phyloP scores from a whole-genome alignment of 2,888 invertebrate genomes.

The Trachelus stipa region DNA sequence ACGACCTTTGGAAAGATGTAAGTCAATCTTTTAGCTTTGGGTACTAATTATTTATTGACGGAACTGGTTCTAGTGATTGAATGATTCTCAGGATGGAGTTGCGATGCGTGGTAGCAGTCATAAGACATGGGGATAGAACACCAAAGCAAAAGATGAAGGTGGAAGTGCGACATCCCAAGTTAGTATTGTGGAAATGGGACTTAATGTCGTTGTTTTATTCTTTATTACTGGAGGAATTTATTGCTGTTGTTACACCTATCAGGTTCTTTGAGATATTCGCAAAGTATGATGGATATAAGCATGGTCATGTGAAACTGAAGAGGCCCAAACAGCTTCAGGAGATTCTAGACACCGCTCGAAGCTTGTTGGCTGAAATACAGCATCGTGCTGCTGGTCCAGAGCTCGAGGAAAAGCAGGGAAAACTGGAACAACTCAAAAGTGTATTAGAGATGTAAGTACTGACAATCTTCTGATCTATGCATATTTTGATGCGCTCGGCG shows the following conservation, averaged over 20 bases:
- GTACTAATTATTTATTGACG: background rate
- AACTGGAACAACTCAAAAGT: slow-evolving; percentile 96
- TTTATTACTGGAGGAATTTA: slow-evolving; percentile 14
- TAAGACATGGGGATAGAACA: slow-evolving; percentile 97
- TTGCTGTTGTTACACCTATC: slow-evolving; percentile 31
- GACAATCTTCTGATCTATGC: background rate
- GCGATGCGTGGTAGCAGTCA: slow-evolving; percentile 96
- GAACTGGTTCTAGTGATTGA: background rate
- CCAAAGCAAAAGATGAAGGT: slow-evolving; percentile 99
- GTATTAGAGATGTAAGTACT: slow-evolving; percentile 96
- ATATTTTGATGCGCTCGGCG: slow-evolving; percentile 8
- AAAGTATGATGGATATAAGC: slow-evolving; percentile 95
- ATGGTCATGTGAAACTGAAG: slow-evolving; percentile 97
- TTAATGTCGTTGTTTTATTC: slow-evolving; percentile 12
- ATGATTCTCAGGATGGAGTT: slow-evolving; percentile 75
- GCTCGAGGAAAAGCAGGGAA: slow-evolving; percentile 96
- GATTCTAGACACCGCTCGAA: slow-evolving; percentile 95
- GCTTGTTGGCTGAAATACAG: slow-evolving; percentile 89
- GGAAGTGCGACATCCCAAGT: slow-evolving; percentile 96
- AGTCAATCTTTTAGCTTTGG: slow-evolving; percentile 27
- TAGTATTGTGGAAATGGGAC: slow-evolving; percentile 46
- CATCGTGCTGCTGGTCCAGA: slow-evolving; percentile 89
- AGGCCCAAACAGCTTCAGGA: slow-evolving; percentile 97
- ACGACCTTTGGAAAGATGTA: slow-evolving; percentile 98
- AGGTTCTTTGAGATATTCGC: slow-evolving; percentile 99